phyloP scores from a whole-genome alignment of 1,140 invertebrate species.

The Drosophila insularis region DNA sequence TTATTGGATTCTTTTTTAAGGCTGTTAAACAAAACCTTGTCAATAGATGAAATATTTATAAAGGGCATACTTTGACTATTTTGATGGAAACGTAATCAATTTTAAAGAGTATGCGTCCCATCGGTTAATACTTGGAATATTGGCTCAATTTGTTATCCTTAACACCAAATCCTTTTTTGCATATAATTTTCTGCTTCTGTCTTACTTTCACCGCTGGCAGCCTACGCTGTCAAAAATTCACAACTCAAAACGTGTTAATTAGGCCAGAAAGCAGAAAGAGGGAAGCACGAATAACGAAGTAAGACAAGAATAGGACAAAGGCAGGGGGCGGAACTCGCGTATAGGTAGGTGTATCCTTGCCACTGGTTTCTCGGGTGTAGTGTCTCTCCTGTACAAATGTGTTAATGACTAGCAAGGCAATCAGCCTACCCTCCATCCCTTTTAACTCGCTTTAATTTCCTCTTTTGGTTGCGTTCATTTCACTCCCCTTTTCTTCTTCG shows the following conservation, averaged over 20 bases:
- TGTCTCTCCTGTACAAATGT: slow-evolving; percentile 59
- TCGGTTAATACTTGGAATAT: slow-evolving; percentile 12
- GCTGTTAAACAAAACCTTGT: too few relatives aligned
- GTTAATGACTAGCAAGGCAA: slow-evolving; percentile 63
- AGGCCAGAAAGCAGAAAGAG: slow-evolving; percentile 25
- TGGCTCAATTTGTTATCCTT: slow-evolving; percentile 56
- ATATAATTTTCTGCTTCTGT: slow-evolving; percentile 50
- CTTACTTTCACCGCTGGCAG: slow-evolving; percentile 7
- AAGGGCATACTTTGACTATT: too few relatives aligned
- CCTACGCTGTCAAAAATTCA: slow-evolving; percentile 60
- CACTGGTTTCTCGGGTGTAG: slow-evolving; percentile 13
- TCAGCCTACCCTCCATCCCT: neutral
- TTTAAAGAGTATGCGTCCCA: slow-evolving; percentile 16
- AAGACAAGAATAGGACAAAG: slow-evolving; percentile 7
- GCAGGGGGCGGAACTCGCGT: slow-evolving; percentile 36
- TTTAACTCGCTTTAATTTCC: slow-evolving; percentile 62
- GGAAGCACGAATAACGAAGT: neutral
- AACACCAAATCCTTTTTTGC: slow-evolving; percentile 67
- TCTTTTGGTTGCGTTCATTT: slow-evolving; percentile 39
- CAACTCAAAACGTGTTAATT: slow-evolving; percentile 80
- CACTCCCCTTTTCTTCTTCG: neutral
- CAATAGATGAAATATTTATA: too few relatives aligned
- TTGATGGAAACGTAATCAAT: neutral
- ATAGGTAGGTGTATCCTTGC: slow-evolving; percentile 12
- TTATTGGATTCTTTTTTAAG: too few relatives aligned